Evolutionary conservation across 2,888 invertebrate species (phyloP), one percentile per base, ranked within the genome.

Genomic region (Ferrisia virgata): DNA sequence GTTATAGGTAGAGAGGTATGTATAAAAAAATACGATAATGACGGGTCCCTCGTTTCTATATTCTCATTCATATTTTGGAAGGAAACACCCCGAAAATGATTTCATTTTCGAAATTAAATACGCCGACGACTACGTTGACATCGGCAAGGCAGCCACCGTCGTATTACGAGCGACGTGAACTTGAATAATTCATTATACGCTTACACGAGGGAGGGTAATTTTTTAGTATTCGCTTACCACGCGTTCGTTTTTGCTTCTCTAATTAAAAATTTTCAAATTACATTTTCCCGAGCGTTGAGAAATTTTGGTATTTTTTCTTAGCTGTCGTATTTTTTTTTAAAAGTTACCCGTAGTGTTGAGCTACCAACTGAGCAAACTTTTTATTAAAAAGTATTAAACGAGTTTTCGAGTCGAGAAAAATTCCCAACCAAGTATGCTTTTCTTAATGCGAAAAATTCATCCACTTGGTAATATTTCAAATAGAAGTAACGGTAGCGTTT

Each of bases 121-220:
- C 5, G 22, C 2, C 3, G 9, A 47, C 0, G 6, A 47, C n/a
- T 47, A n/a, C 47, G n/a, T n/a, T n/a, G n/a, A n/a, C n/a, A n/a
- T n/a, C n/a, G 1, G n/a, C n/a, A 47, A 5, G 47, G 5, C 47
- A 47, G 47, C 1, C 36, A 36, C 36, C 4, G n/a, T 2, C 15
- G 31, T 1, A 64, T 15, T 3, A 15, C n/a, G 9, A 5, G 28
- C 25, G 9, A 28, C 28, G 64, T 28, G 28, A 11, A 64, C 64
- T 28, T 64, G 64, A 64, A 64, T 64, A 64, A 64, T 64, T 64
- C 64, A 64, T 64, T 64, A 64, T 28, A 53, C 53, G 53, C n/a
- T n/a, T n/a, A 53, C 5, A 36, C 5, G 5, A 2, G n/a, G 13
- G 15, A 64, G 64, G 64, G 31, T 28, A 64, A 58, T 58, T 64